Percentiles rank a stretch among this genome's conserved stretches.
Evolutionary conservation across 2,888 invertebrate genomes (phyloP).

Genomic region (Synanthedon andrenaeformis): DNA sequence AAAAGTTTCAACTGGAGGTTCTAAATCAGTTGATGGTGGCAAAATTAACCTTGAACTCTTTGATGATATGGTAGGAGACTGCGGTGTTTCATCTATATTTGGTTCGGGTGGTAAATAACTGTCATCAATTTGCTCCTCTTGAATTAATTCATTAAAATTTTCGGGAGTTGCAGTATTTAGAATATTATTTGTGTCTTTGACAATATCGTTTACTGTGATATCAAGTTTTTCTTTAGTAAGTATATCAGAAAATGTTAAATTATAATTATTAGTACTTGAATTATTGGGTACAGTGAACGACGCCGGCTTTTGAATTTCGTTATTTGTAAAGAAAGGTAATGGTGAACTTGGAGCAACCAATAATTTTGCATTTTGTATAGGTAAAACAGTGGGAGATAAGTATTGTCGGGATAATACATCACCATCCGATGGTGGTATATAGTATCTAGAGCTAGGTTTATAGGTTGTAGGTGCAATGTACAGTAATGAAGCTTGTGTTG

Average conservation of each 20-base stretch:
- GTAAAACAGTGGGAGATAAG: constrained; percentile 25
- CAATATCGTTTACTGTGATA: constrained; percentile 46
- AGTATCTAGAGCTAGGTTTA: constrained; percentile 34
- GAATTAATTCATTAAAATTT: constrained; percentile 25
- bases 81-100: constrained; percentile 31
- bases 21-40: constrained; percentile 34
- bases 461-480: constrained; percentile 44
- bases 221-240: constrained; percentile 55
- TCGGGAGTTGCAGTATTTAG: constrained; percentile 35
- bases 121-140: constrained; percentile 21
- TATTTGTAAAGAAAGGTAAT: constrained; percentile 16
- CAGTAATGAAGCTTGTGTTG: constrained; percentile 32
- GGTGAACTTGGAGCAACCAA: constrained; percentile 23
- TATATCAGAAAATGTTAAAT: constrained; percentile 49
- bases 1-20: constrained; percentile 36
- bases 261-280: constrained; percentile 29
- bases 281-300: constrained; percentile 25
- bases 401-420: constrained; percentile 32
- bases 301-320: constrained; percentile 15
- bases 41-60: constrained; percentile 34
- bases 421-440: constrained; percentile 34
- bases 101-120: constrained; percentile 25
- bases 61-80: constrained; percentile 19
- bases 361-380: constrained; percentile 25
- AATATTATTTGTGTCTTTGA: constrained; percentile 45